Conservation (phyloP, 2,797 vertebrate genomes). For the Falco peregrinus region DNA sequence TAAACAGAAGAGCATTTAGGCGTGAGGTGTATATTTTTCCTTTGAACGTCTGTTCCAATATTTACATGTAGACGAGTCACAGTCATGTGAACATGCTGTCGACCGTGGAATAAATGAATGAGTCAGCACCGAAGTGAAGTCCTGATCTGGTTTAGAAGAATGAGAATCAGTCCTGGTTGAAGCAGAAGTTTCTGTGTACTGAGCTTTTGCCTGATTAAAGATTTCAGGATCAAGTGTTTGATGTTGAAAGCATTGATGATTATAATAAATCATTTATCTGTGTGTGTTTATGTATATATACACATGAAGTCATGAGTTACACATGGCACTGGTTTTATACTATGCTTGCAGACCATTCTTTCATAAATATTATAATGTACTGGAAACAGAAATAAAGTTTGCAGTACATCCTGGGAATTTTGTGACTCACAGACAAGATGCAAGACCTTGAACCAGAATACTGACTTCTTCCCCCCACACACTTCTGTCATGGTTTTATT, state of each 20-base stretch:
- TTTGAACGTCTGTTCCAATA: not conserved
- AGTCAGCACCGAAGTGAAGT: not conserved
- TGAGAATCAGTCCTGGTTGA: not conserved
- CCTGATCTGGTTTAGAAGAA: not conserved
- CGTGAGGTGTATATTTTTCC: not conserved
- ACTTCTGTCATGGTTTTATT: not conserved
- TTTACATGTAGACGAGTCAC: not conserved
- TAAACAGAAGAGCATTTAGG: not conserved
- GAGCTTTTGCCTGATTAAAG: not conserved
- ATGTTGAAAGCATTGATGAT: not conserved
- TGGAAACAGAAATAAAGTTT: constrained; percentile 12
- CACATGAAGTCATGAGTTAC: not conserved
- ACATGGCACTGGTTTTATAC: not conserved
- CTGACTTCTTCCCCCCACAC: not conserved
- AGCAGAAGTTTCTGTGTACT: not conserved
- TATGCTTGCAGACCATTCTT: not conserved
- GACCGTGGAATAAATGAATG: not conserved
- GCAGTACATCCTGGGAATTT: not conserved
- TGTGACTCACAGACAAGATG: not conserved
- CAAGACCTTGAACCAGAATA: not conserved
- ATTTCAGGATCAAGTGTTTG: not conserved
- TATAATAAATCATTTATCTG: not conserved
- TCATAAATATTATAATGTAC: not conserved
- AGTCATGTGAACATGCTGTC: not conserved
- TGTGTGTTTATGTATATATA: not conserved